phyloP scores from a whole-genome alignment of 2,797 vertebrate species.

The Parauchenoglanis ngamensis region DNA sequence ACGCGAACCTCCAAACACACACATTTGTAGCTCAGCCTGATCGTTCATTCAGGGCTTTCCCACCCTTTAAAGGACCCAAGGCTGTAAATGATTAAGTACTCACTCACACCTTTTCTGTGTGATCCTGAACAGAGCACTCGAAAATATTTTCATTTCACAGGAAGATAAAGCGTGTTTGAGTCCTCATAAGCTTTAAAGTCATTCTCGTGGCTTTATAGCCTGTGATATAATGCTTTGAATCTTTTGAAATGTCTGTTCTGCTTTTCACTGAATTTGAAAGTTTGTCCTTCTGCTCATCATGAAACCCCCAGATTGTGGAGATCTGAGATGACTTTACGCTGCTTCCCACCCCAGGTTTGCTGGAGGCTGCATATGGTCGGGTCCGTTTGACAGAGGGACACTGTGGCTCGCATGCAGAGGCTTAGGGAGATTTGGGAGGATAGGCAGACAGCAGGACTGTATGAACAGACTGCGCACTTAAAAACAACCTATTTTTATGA shows the following conservation, averaged over 20 bases:
- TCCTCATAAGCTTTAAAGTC: neutral
- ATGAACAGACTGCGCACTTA: conserved; percentile 31
- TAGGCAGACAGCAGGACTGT: conserved; percentile 22
- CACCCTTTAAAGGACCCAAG: neutral
- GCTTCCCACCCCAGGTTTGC: neutral
- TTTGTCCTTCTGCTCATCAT: neutral
- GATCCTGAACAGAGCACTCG: conserved; percentile 9
- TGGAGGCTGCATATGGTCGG: conserved; percentile 39
- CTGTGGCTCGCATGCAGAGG: conserved; percentile 8
- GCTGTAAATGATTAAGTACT: neutral
- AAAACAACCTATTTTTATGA: conserved; percentile 45
- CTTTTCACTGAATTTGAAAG: neutral
- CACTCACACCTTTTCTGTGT: conserved; percentile 19
- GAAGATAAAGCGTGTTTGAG: neutral
- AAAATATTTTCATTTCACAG: neutral
- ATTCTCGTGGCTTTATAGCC: neutral
- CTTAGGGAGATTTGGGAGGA: conserved; percentile 36
- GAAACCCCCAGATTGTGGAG: neutral
- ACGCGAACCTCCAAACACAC: neutral
- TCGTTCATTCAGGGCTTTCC: neutral
- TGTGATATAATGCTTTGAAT: neutral
- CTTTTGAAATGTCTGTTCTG: neutral
- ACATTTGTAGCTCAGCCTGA: neutral
- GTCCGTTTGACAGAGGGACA: conserved; percentile 10
- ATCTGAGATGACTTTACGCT: neutral